Conservation (phyloP, 1,140 invertebrate genomes). For the Drosophila neocordata region DNA sequence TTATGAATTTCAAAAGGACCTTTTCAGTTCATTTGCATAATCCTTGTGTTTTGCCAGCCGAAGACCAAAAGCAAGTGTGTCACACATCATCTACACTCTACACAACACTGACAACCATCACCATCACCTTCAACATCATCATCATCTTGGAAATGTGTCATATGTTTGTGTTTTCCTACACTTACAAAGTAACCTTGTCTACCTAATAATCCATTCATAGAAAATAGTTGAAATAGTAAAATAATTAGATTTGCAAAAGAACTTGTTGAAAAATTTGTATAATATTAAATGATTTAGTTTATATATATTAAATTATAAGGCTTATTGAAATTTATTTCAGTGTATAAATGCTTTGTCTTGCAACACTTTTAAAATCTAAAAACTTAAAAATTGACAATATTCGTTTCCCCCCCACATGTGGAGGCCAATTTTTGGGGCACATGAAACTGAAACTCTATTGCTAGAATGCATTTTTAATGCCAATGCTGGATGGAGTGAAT, state of each 20-base stretch:
- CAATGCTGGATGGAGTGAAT: not conserved
- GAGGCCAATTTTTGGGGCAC: not conserved
- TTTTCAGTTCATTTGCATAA: constrained; percentile 66
- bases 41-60: constrained; percentile 53
- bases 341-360: too few species aligned
- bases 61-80: constrained; percentile 49
- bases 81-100: constrained; percentile 57
- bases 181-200: not conserved
- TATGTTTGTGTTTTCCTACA: not conserved
- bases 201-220: not conserved
- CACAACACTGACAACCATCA: constrained; percentile 23
- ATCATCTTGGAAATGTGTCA: constrained; percentile 39
- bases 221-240: too few species aligned
- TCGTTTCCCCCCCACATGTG: not conserved
- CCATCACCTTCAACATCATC: not conserved
- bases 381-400: not conserved
- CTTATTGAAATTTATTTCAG: too few species aligned
- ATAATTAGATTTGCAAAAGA: too few species aligned
- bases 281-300: too few species aligned
- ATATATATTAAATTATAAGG: too few species aligned
- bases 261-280: too few species aligned
- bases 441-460: not conserved
- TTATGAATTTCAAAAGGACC: constrained; percentile 65
- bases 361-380: too few species aligned
- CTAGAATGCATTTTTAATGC: not conserved